A percentile compares a stretch with the other conserved stretches of the same genome.
Conservation (phyloP, 2,888 invertebrate species). For the Mythimna pallens region DNA sequence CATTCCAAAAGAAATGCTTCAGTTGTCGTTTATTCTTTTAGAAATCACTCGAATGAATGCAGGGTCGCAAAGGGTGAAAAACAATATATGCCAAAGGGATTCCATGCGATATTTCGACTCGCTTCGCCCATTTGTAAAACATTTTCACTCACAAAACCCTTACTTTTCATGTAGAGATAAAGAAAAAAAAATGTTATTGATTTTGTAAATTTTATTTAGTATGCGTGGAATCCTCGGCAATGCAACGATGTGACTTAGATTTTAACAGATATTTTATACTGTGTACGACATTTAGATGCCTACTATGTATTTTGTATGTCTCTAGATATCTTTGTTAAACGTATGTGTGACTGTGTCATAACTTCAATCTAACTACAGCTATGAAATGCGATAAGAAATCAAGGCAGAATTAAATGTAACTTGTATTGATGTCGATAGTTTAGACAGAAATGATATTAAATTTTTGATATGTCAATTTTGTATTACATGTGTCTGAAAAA, state of each 20-base stretch:
- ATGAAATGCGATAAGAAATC: conserved; percentile 47
- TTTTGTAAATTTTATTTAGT: conserved; percentile 42
- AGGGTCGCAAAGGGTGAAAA: conserved; percentile 75
- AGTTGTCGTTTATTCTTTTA: conserved; percentile 64
- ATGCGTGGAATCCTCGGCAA: conserved; percentile 75
- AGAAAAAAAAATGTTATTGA: conserved; percentile 27
- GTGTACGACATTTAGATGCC: conserved; percentile 54
- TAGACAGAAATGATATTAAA: conserved; percentile 18
- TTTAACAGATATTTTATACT: conserved; percentile 53
- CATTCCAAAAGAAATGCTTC: conserved; percentile 71
- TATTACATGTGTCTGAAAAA: conserved; percentile 38
- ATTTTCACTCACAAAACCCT: conserved; percentile 20
- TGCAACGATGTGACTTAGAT: conserved; percentile 76
- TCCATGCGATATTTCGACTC: conserved; percentile 72
- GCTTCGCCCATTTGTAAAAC: conserved; percentile 36
- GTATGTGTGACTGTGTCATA: conserved; percentile 63
- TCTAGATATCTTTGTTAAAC: conserved; percentile 51
- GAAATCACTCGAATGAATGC: conserved; percentile 84
- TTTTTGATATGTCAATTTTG: conserved; percentile 37
- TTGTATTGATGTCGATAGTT: conserved; percentile 12
- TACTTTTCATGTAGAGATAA: conserved; percentile 27
- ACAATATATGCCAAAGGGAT: conserved; percentile 75
- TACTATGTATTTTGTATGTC: conserved; percentile 55
- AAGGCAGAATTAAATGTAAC: conserved; percentile 55
- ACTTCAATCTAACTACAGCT: conserved; percentile 48